phyloP scores from a whole-genome alignment of 2,888 invertebrate genomes.

The Caenorhabditis sinica region DNA sequence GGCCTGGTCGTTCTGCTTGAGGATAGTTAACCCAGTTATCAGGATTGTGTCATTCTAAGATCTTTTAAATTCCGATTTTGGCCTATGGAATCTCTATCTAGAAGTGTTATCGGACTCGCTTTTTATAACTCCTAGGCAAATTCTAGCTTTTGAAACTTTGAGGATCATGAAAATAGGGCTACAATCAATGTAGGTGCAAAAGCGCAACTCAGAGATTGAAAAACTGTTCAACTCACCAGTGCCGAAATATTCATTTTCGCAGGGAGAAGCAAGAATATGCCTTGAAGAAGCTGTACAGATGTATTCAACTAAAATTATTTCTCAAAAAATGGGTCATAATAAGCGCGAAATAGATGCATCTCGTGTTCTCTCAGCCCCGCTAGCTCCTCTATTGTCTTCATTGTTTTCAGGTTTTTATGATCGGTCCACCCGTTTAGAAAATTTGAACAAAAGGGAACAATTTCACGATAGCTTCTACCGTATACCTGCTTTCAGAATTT shows the following conservation, averaged over 20 bases:
- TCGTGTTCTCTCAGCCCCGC: neutral
- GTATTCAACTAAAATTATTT: constrained; percentile 13
- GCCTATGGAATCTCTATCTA: no score
- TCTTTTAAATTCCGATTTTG: no score
- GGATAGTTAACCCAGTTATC: no score
- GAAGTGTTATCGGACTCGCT: no score
- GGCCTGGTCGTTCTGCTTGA: no score
- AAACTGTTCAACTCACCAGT: constrained; percentile 6
- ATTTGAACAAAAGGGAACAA: constrained; percentile 22
- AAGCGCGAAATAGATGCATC: constrained; percentile 34
- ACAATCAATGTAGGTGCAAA: no score
- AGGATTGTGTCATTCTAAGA: no score
- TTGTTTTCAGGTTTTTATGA: constrained; percentile 32
- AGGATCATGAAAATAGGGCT: neutral
- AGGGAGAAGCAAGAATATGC: neutral
- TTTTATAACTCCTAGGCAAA: no score
- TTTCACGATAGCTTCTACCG: constrained; percentile 14
- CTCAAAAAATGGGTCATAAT: constrained; percentile 38
- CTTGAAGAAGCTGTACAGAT: neutral
- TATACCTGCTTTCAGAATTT: constrained; percentile 16
- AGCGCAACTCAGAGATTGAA: neutral
- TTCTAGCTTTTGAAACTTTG: no score
- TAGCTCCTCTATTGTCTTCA: constrained; percentile 12
- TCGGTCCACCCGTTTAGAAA: constrained; percentile 31
- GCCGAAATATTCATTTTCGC: neutral